Evolutionary conservation across 2,888 invertebrate species (phyloP), one percentile per base, ranked within the genome.

Genomic region (Atrina japonica): DNA sequence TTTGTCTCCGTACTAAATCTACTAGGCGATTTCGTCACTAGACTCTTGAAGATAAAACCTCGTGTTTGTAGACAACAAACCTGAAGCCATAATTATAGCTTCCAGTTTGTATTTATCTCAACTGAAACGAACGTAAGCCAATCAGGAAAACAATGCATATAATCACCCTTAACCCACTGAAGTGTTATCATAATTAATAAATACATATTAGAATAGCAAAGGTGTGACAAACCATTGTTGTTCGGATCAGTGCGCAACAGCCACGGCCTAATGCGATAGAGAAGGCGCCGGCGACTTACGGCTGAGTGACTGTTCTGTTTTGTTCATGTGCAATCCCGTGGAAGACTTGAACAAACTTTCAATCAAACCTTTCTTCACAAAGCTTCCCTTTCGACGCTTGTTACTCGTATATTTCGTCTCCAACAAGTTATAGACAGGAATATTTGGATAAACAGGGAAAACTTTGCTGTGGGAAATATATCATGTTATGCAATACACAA

Each of bases 181-280:
- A 66, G 60, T 65, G 65, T 66, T 59, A 47, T 50, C 45, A 35
- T 58, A 70, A 66, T 65, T 59, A 70, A 60, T 53, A 49, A 70
- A 45, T 47, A 60, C 52, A 66, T 59, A 45, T 49, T 45, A 60
- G 25, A 16, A 21, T 35, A n/a, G 40, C 9, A n/a, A 23, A 70
- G 70, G 70, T 70, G 70, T 64, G 66, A 70, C n/a, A 25, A 2
- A 7, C 47, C 52, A 27, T 70, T 70, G 65, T 70, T 53, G 45
- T 18, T 16, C 23, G n/a, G 29, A 35, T 66, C 52, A 61, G 41
- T 21, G 30, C 49, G 14, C 35, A 53, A 60, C 35, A 41, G 47
- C 27, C 23, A 35, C 45, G 47, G 43, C 29, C 47, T 66, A 70
- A 68, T 68, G 30, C 61, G 40, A 21, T 66, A 45, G 35, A 41